phyloP scores from a whole-genome alignment of 2,113 vertebrate species.

The Puffinus mauretanicus region DNA sequence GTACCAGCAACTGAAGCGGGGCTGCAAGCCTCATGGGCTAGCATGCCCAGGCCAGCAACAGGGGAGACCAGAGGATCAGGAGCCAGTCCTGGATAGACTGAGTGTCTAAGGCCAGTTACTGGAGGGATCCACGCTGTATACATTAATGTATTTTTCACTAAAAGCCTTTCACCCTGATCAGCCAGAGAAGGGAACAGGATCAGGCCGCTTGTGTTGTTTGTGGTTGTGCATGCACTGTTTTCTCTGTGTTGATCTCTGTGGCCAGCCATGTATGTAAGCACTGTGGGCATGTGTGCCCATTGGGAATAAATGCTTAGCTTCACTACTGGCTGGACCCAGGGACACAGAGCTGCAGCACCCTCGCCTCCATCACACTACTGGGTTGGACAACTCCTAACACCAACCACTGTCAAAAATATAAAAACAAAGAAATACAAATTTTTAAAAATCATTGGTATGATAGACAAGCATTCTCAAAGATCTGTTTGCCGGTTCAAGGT shows the following conservation, averaged over 20 bases:
- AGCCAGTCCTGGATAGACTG: not conserved
- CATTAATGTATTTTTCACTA: not conserved
- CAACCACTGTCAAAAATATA: not conserved
- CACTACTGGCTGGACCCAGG: not conserved
- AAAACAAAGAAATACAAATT: not conserved
- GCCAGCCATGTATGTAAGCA: not conserved
- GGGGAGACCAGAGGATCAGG: not conserved
- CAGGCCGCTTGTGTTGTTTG: not conserved
- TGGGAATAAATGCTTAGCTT: not conserved
- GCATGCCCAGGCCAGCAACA: not conserved
- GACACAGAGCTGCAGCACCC: not conserved
- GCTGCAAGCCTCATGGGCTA: not conserved
- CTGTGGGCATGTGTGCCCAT: fast-evolving
- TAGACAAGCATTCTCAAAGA: not conserved
- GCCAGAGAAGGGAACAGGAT: not conserved
- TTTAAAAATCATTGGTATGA: not conserved
- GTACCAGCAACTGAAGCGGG: not conserved
- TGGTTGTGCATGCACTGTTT: not conserved
- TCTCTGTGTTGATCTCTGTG: not conserved
- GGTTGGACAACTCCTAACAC: not conserved
- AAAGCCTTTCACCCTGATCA: not conserved
- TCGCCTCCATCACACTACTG: not conserved
- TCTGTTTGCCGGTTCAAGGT: not conserved
- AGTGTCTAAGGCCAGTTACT: not conserved
- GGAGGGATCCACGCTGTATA: not conserved